Evolutionary conservation across 2,113 vertebrate species (phyloP).

Genomic region (Oryzias javanicus): DNA sequence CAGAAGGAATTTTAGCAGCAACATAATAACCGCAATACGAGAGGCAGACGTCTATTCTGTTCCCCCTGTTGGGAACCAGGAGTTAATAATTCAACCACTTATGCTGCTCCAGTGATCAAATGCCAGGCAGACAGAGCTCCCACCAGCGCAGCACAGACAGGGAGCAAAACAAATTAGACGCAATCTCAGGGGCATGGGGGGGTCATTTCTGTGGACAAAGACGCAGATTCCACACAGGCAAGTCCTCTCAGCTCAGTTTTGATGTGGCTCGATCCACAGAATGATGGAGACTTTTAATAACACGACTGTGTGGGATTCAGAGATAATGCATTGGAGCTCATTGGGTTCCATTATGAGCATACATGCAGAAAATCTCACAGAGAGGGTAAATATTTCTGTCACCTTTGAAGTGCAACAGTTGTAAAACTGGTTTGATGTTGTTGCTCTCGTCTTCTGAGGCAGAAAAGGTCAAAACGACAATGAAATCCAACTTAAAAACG

Average conservation of each 20-base stretch:
- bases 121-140: slow-evolving; percentile 34
- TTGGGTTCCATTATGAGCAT: no score
- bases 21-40: neutral
- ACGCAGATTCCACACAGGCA: slow-evolving; percentile 4
- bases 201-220: slow-evolving; percentile 22
- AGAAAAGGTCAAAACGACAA: no score
- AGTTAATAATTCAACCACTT: slow-evolving; percentile 42
- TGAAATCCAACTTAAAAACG: no score
- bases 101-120: slow-evolving; percentile 20
- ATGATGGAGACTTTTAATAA: no score
- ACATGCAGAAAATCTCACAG: no score
- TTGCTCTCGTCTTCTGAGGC: no score
- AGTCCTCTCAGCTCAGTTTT: slow-evolving; percentile 19
- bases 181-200: slow-evolving; percentile 15
- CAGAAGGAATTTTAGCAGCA: neutral
- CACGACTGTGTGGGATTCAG: no score
- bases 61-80: slow-evolving; percentile 3
- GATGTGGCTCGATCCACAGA: slow-evolving; percentile 15
- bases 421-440: no score
- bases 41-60: slow-evolving; percentile 11
- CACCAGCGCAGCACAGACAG: slow-evolving; percentile 29
- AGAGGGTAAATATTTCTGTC: no score
- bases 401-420: no score
- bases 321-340: neutral
- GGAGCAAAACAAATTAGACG: slow-evolving; percentile 45